These are phyloP conservation scores for Spermophilus dauricus DNA, from an alignment of 2,113 vertebrate species.

Conservation along the genomic window DNA sequence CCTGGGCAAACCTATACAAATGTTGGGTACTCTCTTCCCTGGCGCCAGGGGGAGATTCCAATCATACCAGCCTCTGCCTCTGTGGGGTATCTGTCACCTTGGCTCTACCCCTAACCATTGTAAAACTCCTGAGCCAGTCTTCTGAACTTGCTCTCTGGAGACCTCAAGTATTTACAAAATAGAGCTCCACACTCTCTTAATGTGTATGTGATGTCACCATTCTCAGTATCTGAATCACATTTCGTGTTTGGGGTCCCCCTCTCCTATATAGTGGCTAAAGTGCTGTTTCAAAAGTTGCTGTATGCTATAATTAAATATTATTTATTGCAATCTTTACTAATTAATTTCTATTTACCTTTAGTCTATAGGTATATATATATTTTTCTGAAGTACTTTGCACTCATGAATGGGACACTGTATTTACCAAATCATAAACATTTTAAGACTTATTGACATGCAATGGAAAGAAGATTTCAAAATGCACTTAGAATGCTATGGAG, in stretches of 20 bases:
- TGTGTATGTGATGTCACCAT: background rate
- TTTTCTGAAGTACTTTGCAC: background rate
- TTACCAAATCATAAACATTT: background rate
- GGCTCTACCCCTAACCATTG: background rate
- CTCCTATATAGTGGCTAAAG: background rate
- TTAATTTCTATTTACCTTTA: background rate
- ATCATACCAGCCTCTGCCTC: background rate
- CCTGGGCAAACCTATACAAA: background rate
- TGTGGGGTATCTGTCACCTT: rapidly evolving
- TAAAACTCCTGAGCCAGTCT: background rate
- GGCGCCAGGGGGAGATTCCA: background rate
- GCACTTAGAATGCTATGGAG: too few relatives aligned
- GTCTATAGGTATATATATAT: too few relatives aligned
- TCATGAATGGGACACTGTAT: background rate
- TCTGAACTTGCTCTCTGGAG: background rate
- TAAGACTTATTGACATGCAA: background rate
- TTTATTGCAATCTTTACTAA: background rate
- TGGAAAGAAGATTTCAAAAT: background rate
- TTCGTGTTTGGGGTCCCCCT: rapidly evolving
- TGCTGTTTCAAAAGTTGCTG: background rate
- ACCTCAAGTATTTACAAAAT: background rate
- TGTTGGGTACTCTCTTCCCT: background rate
- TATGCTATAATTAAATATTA: background rate
- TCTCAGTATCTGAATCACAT: background rate
- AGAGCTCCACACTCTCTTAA: background rate